Conservation (phyloP, 2,113 vertebrate species). For the Cyprinodon tularosa region DNA sequence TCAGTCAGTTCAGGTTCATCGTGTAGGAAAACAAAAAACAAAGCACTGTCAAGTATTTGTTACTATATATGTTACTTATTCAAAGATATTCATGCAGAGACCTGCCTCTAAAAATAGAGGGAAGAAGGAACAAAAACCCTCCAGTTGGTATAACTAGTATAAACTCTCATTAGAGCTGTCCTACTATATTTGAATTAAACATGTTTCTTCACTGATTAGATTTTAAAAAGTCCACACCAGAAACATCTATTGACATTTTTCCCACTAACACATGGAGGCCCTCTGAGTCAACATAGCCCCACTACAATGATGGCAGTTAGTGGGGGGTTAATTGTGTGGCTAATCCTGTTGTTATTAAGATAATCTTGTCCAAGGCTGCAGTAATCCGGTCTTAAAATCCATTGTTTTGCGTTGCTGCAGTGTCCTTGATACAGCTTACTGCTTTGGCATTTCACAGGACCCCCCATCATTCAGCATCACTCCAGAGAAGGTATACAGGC, state of each 20-base stretch:
- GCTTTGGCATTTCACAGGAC: conserved; percentile 78
- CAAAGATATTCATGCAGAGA: too few species aligned
- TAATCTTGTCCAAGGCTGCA: conserved; percentile 64
- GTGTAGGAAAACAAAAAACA: too few species aligned
- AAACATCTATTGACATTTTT: conserved; percentile 66
- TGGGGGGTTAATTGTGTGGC: conserved; percentile 69
- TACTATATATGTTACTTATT: too few species aligned
- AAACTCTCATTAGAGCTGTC: conserved; percentile 3
- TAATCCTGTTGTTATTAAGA: conserved; percentile 75
- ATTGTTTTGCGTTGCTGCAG: conserved; percentile 41
- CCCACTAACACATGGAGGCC: conserved; percentile 17
- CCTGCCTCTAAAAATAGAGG: too few species aligned
- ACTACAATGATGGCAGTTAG: conserved; percentile 38
- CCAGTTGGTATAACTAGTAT: neutral
- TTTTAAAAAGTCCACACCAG: conserved; percentile 48
- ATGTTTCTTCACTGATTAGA: conserved; percentile 39
- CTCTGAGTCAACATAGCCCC: conserved; percentile 49
- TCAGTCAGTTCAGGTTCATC: too few species aligned
- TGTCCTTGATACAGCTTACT: conserved; percentile 48
- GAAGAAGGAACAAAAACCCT: too few species aligned
- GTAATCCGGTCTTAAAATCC: conserved; percentile 64
- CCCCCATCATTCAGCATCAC: conserved; percentile 84
- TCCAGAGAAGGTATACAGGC: conserved; percentile 86
- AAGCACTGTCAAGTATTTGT: too few species aligned
- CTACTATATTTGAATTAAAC: conserved; percentile 38